Evolutionary conservation across 2,113 vertebrate species (phyloP).

Genomic region (Calidris pugnax): DNA sequence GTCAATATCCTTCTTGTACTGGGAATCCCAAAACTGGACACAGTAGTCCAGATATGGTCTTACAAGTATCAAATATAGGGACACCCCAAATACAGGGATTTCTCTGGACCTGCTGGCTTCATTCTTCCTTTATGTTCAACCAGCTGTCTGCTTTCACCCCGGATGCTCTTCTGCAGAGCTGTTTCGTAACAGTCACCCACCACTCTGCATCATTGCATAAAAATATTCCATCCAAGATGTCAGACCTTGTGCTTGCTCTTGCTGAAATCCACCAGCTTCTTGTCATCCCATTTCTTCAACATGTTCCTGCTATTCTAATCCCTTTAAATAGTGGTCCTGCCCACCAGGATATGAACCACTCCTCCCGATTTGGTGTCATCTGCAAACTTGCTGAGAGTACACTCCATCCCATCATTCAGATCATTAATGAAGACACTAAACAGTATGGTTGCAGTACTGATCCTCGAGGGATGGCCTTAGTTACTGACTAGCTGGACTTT

Average conservation of each 20-base stretch:
- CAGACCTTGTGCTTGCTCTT: neutral
- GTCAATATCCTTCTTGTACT: neutral
- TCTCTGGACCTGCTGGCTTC: neutral
- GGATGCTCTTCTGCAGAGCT: neutral
- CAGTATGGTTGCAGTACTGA: neutral
- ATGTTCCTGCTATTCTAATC: neutral
- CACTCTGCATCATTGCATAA: too few relatives aligned
- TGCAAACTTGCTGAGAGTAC: neutral
- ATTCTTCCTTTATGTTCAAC: neutral
- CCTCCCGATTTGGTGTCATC: neutral
- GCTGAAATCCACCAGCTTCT: neutral
- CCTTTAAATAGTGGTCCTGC: neutral
- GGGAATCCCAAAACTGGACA: neutral
- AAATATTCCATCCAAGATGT: neutral
- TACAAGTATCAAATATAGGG: neutral
- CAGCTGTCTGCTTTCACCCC: neutral
- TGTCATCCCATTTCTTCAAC: neutral
- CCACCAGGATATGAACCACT: neutral
- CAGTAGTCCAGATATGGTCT: neutral
- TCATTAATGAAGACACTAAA: neutral
- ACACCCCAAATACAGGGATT: neutral
- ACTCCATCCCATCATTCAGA: too few relatives aligned
- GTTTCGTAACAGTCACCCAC: neutral
- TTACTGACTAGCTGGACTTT: neutral
- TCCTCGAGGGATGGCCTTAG: neutral